Percentiles rank a stretch among this genome's conserved stretches.
Evolutionary conservation across 2,113 vertebrate species (phyloP).

Genomic region (Stictonetta naevosa): DNA sequence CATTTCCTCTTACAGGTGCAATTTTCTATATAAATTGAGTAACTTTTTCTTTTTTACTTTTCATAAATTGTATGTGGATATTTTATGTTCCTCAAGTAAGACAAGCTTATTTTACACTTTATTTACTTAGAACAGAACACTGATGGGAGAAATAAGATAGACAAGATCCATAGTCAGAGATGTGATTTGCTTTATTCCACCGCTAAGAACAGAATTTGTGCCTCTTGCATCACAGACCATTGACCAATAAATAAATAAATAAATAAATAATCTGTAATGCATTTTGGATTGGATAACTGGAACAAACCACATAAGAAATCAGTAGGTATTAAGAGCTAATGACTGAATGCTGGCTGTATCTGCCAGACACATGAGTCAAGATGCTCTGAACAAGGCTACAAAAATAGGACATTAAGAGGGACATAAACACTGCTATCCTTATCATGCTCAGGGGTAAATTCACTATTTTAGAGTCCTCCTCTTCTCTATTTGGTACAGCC

Average conservation of each 20-base stretch:
- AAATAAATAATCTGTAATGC: neutral
- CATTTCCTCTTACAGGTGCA: neutral
- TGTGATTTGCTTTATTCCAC: neutral
- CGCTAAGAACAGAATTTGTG: neutral
- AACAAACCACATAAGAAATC: neutral
- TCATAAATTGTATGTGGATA: too few relatives aligned
- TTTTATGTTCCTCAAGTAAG: neutral
- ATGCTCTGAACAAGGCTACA: neutral
- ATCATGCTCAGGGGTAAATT: neutral
- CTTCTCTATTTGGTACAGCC: neutral
- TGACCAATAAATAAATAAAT: neutral
- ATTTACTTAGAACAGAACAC: slow-evolving; percentile 36
- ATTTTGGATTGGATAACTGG: neutral
- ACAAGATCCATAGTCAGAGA: slow-evolving; percentile 13
- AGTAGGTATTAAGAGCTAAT: neutral
- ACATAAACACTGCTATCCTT: neutral
- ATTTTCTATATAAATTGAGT: neutral
- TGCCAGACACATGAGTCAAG: neutral
- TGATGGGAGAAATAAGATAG: slow-evolving; percentile 10
- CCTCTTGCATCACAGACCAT: neutral
- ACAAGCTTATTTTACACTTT: slow-evolving; percentile 59
- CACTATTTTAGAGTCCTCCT: neutral
- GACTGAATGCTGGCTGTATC: neutral
- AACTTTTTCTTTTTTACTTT: neutral
- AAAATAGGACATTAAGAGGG: neutral